Base-by-base conservation (phyloP, 2,113 vertebrate species). In the Regulus satrapa region DNA sequence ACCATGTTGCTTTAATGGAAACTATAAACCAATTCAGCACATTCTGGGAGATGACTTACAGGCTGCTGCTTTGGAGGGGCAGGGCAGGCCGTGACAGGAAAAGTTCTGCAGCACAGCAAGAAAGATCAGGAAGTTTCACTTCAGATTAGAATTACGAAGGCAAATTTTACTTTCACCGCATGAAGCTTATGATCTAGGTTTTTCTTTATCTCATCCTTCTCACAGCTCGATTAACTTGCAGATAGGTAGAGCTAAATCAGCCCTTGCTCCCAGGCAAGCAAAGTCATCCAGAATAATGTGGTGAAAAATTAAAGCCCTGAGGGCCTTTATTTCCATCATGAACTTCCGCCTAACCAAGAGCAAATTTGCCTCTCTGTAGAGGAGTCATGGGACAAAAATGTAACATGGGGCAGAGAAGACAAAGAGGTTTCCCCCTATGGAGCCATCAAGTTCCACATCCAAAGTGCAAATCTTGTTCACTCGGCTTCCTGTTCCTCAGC, bases 71-170 rank as follows among this genome's bases (percentile, higher is more conserved):
- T 51, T 81, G 59, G 76, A 96, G 79, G 83, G 94, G 96, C n/a
- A 64, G 92, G 95, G 79, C 98, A 98, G 96, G 98, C 86, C 2
- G 6, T 87, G 93, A 95, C 98, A 98, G 84, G 97, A 96, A 96
- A 90, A 79, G 59, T 55, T 56, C 85, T 88, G 66, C 78, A 32
- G 24, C 32, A 32, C 84, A 89, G 54, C 81, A 64, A 55, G 75
- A 78, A 76, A 73, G 21, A 89, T 29, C 52, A 83, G 71, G 54
- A 92, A 55, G 41, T 83, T 95, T 95, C 92, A 84, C 89, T 96
- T 85, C 46, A 88, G 90, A 92, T 75, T 71, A 91, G 87, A 89
- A 83, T 88, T 94, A 61, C 9, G 75, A 90, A 43, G 49, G 46
- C 49, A 94, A 38, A 71, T 88, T 86, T 91, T 31, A 45, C 56